Evolutionary conservation across 2,113 vertebrate species (phyloP), one percentile per base, ranked within the genome.

Genomic region (Tamias sibiricus): DNA sequence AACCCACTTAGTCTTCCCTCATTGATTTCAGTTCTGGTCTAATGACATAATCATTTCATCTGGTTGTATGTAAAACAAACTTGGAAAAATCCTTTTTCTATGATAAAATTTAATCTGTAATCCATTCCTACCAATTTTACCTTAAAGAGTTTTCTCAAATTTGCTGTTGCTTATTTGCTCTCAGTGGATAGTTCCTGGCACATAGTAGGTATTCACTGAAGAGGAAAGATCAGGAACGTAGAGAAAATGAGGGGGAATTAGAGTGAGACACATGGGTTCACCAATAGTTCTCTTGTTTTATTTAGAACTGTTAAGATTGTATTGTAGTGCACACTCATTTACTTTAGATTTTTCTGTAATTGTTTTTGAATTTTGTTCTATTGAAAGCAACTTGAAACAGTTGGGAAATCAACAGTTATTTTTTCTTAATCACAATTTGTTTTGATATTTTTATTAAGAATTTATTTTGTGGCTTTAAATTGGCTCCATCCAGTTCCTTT

Each of bases 381-480:
- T 86, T 91, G 72, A 59, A 87, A 72, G 44, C 84, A 66, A 62
- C 54, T 88, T 75, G 40, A 79, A 81, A 91, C 26, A 87, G 37
- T 74, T 81, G 20, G 52, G 42, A 95, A 91, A 91, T 90, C 4
- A 74, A 4, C 35, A 71, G 12, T 87, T 81, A 6, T 26, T 95
- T 91, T 74, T 87, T 57, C 22, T 62, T 68, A 52, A 68, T 84
- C 32, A 68, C 52, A 75, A 71, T 40, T 92, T 75, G 37, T 94
- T 86, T 76, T 88, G 59, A n/a, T 30, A 47, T 85, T 94, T 54
- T 90, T 92, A 66, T 9, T 87, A 86, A 92, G 72, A 92, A 40
- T 87, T 93, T 94, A 94, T 71, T 93, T 92, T 90, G n/a, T 85
- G 54, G 13, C 66, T 91, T 97, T 89, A 76, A 88, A 91, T 89